These are phyloP conservation scores for Onthophagus taurus DNA, from an alignment of 1,140 invertebrate genomes.

Conservation along the genomic window DNA sequence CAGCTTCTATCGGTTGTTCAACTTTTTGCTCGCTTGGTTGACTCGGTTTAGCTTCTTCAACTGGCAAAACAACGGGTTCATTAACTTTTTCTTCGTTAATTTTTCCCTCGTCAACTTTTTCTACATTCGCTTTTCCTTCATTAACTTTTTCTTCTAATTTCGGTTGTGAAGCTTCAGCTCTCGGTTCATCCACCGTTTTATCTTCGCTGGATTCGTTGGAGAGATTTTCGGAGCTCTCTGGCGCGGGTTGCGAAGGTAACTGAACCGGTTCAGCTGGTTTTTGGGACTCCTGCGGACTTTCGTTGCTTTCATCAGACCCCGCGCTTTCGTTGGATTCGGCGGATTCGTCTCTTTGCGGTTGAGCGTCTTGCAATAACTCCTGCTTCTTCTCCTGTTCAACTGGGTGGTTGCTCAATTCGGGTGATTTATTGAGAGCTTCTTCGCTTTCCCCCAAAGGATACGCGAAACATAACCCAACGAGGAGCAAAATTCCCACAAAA, in stretches of 20 bases:
- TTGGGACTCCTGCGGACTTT: not conserved
- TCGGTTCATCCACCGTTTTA: conserved; percentile 14
- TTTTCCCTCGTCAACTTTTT: conserved; percentile 3
- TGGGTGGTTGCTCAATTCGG: conserved; percentile 34
- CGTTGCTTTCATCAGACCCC: conserved; percentile 15
- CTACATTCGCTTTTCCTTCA: conserved; percentile 12
- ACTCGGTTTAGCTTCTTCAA: not conserved
- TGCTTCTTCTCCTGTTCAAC: conserved; percentile 13
- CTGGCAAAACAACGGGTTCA: conserved; percentile 9
- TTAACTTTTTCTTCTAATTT: conserved; percentile 8
- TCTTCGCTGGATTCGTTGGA: conserved; percentile 15
- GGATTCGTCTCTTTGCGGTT: conserved; percentile 10
- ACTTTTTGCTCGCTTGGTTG: conserved; percentile 27
- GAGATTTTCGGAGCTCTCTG: conserved; percentile 11
- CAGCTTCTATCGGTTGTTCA: conserved; percentile 21
- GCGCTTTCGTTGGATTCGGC: conserved; percentile 16
- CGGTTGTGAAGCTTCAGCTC: conserved; percentile 11
- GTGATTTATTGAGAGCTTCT: conserved; percentile 28
- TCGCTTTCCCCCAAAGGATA: conserved; percentile 33
- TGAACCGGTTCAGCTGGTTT: conserved; percentile 7
- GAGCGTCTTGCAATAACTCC: conserved; percentile 1
- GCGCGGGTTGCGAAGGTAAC: conserved; percentile 9
- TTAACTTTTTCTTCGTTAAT: conserved; percentile 1
- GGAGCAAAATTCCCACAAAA: conserved; percentile 26
- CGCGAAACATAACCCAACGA: conserved; percentile 31